A percentile compares a stretch with the other conserved stretches of the same genome.
phyloP scores from a whole-genome alignment of 2,797 vertebrate species.

The Oreochromis grahami region DNA sequence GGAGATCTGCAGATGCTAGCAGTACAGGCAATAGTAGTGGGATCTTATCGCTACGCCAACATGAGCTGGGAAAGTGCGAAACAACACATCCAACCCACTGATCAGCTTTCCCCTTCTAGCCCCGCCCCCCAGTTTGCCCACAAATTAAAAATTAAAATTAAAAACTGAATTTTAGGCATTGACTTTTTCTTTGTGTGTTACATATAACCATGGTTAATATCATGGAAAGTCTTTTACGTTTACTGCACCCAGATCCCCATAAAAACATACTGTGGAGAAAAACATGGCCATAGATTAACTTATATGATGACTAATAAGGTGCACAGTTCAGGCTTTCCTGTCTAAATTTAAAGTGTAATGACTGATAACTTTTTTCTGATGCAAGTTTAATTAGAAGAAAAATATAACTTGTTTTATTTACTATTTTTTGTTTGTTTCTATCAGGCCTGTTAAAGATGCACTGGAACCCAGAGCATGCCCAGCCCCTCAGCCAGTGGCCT shows the following conservation, averaged over 20 bases:
- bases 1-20: constrained; percentile 76
- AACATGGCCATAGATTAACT: background rate
- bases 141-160: background rate
- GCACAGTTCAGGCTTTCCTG: background rate
- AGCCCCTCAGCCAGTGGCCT: constrained; percentile 98
- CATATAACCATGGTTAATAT: background rate
- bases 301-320: background rate
- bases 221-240: background rate
- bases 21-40: constrained; percentile 48
- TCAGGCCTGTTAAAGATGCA: constrained; percentile 98
- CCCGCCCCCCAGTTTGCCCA: background rate
- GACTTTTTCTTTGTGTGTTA: background rate
- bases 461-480: constrained; percentile 99
- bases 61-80: constrained; percentile 50
- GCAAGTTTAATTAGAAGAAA: background rate
- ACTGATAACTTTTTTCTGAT: background rate
- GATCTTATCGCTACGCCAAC: constrained; percentile 48
- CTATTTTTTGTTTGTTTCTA: background rate
- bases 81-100: constrained; percentile 35
- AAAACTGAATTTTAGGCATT: background rate
- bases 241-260: background rate
- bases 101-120: constrained; percentile 3
- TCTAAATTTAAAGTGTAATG: background rate
- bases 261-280: fast-evolving
- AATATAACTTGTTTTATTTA: background rate